phyloP scores from a whole-genome alignment of 2,797 vertebrate species.

The Phataginus tricuspis region DNA sequence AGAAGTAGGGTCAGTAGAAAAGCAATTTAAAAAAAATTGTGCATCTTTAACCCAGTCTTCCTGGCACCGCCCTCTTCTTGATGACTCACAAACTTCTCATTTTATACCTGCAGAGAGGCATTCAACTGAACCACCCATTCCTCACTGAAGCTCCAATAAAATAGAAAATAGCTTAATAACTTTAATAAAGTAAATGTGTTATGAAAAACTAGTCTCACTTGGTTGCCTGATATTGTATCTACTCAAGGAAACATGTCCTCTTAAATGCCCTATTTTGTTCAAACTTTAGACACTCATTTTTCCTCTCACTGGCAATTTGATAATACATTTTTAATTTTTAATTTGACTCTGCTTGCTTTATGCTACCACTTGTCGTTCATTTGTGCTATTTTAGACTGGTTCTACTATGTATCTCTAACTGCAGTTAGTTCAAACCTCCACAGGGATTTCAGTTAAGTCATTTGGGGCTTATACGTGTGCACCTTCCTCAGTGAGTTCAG shows the following conservation, averaged over 20 bases:
- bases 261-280: neutral
- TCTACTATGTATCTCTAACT: conserved; percentile 34
- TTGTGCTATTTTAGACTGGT: neutral
- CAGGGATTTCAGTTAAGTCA: conserved; percentile 14
- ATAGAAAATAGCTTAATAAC: neutral
- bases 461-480: neutral
- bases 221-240: neutral
- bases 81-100: neutral
- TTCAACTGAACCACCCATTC: neutral
- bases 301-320: neutral
- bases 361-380: neutral
- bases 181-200: neutral
- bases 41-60: neutral
- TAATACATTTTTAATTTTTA: neutral
- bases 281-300: neutral
- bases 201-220: neutral
- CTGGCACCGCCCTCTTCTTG: neutral
- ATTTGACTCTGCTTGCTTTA: neutral
- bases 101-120: neutral
- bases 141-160: neutral
- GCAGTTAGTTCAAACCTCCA: conserved; percentile 10
- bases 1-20: neutral
- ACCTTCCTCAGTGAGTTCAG: conserved; percentile 31
- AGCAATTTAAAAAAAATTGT: neutral
- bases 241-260: rapidly evolving